Evolutionary conservation across 2,888 invertebrate species (phyloP).

Genomic region (Machimus rusticus): DNA sequence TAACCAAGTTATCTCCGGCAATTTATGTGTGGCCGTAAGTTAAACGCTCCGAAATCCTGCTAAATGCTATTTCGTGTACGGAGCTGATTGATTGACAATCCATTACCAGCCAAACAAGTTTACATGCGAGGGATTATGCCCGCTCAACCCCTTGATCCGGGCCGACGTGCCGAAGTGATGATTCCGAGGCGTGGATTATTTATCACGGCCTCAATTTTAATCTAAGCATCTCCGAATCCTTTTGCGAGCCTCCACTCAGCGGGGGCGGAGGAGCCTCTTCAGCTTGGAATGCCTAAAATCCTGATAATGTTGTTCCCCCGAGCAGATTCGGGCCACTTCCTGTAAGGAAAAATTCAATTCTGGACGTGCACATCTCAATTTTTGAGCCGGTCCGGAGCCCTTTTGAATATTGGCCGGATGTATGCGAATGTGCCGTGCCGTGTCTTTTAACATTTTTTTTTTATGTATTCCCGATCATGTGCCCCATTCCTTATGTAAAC

Average conservation of each 20-base stretch:
- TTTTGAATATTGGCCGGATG: slow-evolving; percentile 14
- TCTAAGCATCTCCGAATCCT: slow-evolving; percentile 29
- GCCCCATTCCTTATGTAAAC: slow-evolving; percentile 22
- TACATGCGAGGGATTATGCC: slow-evolving; percentile 10
- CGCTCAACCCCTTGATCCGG: neutral
- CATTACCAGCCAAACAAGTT: slow-evolving; percentile 33
- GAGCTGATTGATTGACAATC: slow-evolving; percentile 39
- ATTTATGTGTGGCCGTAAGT: slow-evolving; percentile 21
- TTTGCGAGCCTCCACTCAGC: neutral
- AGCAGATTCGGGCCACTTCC: neutral
- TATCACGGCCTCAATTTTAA: slow-evolving; percentile 39
- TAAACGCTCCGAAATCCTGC: slow-evolving; percentile 22
- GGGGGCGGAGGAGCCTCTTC: too few relatives aligned
- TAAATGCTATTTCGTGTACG: slow-evolving; percentile 35
- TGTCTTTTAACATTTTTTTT: slow-evolving; percentile 31
- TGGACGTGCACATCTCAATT: slow-evolving; percentile 37
- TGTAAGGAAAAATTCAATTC: slow-evolving; percentile 19
- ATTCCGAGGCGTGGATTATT: slow-evolving; percentile 29
- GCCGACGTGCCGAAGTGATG: slow-evolving; percentile 30
- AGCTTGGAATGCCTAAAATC: slow-evolving; percentile 25
- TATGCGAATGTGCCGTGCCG: neutral
- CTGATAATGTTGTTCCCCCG: slow-evolving; percentile 32
- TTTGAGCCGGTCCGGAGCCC: neutral
- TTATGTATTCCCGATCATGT: slow-evolving; percentile 42
- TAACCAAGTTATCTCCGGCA: neutral